These are phyloP conservation scores for Noctua comes DNA, from an alignment of 2,888 invertebrate species.

Conservation along the genomic window DNA sequence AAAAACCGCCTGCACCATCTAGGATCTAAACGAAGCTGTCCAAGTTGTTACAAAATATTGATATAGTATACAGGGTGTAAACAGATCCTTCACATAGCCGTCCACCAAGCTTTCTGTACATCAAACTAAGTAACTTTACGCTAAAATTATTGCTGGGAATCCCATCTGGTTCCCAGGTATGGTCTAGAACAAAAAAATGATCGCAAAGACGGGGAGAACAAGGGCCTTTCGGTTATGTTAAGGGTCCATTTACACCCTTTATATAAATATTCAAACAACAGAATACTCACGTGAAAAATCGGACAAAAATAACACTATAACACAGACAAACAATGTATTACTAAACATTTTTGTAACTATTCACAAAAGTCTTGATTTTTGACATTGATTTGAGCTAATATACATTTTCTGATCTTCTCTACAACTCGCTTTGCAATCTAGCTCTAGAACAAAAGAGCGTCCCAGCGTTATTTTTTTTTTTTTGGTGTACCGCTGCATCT, in stretches of 20 bases:
- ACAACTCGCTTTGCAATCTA: not conserved
- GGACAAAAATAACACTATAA: conserved; percentile 21
- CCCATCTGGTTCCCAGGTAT: no score
- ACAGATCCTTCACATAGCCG: no score
- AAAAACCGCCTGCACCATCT: not conserved
- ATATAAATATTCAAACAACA: not conserved
- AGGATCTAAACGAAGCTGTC: not conserved
- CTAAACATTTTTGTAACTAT: conserved; percentile 31
- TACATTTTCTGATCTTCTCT: not conserved
- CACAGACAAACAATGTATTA: conserved; percentile 26
- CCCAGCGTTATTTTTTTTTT: not conserved
- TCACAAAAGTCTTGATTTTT: not conserved
- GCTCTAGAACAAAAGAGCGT: not conserved
- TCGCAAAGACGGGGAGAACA: no score
- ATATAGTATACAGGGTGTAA: no score
- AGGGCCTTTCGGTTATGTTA: no score
- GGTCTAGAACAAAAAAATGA: no score
- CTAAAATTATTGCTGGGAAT: no score
- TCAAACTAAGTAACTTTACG: no score
- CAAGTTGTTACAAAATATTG: not conserved
- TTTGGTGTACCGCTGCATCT: not conserved
- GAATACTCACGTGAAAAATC: conserved; percentile 41
- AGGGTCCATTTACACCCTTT: no score
- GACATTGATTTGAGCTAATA: not conserved
- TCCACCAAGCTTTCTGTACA: no score